Evolutionary conservation across 1,140 invertebrate species (phyloP), one percentile per base, ranked within the genome.

Genomic region (Sitobion miscanthi): DNA sequence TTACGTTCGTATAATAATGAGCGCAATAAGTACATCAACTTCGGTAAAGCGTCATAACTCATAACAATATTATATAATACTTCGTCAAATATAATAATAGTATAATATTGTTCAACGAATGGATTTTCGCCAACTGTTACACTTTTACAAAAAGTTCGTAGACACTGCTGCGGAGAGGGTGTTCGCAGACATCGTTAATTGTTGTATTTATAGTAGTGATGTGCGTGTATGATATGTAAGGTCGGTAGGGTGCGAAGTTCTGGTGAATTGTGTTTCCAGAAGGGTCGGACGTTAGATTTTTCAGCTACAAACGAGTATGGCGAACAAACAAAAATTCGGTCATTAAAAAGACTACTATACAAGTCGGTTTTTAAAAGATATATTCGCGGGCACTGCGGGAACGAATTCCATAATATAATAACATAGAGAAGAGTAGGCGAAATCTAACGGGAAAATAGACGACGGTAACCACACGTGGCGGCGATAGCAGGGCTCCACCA

Each of bases 371-470:
- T 69, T 30, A 69, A n/a, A 69, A 4, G 52, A 25, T 90, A 42
- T 42, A 42, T 23, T 35, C 11, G 3, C 25, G 21, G 17, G 35
- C 6, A 21, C 5, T 21, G 8, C 5, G 9, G 5, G 11, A 17
- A 47, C 30, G 14, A 8, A 6, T 69, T 47, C 11, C 8, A 2
- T 30, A n/a, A 2, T 30, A n/a, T n/a, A 11, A 42, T 42, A 42
- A 42, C 45, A 8, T n/a, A 35, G 91, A 54, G 42, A 54, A 52
- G 52, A 42, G 45, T 93, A 54, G 91, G 91, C 91, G 91, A 93
- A 30, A 93, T 93, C 91, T 93, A 86, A 93, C 91, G 91, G 91
- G 91, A 86, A 38, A 93, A 54, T 91, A 49, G 77, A 91, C 47
- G 30, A 82, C 54, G 54, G 87, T 38, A 54, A 90, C 69, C 69